Percentiles rank a stretch among this genome's conserved stretches.
Conservation (phyloP, 1,140 invertebrate species). For the Eriosoma lanigerum region DNA sequence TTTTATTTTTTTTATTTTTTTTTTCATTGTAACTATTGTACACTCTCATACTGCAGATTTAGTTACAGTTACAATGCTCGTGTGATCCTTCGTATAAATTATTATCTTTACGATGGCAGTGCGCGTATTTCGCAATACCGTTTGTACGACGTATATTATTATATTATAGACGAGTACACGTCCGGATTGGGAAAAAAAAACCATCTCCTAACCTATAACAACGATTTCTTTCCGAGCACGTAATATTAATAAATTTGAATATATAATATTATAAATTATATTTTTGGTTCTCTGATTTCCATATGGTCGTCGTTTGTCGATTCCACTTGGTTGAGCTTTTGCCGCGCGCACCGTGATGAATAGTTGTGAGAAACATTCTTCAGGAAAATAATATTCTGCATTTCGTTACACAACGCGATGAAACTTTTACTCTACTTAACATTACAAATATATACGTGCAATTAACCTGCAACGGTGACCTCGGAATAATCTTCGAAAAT, state of each 20-base stretch:
- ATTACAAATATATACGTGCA: neutral
- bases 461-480: neutral
- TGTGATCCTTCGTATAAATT: neutral
- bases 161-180: neutral
- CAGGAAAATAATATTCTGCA: neutral
- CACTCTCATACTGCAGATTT: neutral
- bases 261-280: neutral
- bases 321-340: constrained; percentile 36
- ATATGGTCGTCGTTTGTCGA: neutral
- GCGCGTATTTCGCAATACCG: neutral
- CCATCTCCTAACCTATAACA: neutral
- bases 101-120: neutral
- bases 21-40: constrained; percentile 24
- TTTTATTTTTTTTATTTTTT: neutral
- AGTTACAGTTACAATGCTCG: neutral
- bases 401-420: neutral
- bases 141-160: neutral
- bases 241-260: neutral
- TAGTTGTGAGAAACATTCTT: constrained; percentile 4
- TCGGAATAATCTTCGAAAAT: neutral
- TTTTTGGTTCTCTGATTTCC: neutral
- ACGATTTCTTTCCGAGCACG: neutral
- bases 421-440: neutral
- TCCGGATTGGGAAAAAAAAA: neutral
- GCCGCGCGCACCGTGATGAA: constrained; percentile 4